Base-by-base conservation (phyloP, 64 coral and sea anemone species). In the Catalaphyllia jardinei region DNA sequence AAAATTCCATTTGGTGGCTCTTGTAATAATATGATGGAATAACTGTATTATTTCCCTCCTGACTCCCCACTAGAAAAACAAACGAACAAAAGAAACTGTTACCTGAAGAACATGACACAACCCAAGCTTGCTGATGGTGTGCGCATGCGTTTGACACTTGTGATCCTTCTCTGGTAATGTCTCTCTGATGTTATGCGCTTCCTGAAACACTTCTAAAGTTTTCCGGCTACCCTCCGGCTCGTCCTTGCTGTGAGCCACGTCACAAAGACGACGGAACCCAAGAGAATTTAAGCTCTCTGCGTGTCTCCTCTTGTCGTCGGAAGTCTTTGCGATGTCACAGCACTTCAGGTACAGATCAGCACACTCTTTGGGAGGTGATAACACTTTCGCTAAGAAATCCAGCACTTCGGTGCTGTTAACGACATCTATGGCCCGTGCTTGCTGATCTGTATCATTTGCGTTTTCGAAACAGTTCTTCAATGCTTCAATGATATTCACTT, bases 321-420 rank as follows among this genome's bases (percentile, higher is more conserved):
- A 82, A 0, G 29, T 18, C 30, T 33, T 35, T 19, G 79, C 79
- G 33, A 82, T 22, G 19, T 61, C 57, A 31, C 31, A 33, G 79
- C 79, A 82, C 30, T 20, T 63, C 60, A 39, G 16, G 31, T 82
- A 82, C 29, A 82, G 60, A 19, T 19, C 10, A 4, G 30, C 8
- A 63, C 79, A 82, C 59, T 63, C 29, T 19, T 14, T 9, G 27
- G 79, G 79, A 0, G 79, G 79, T 16, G 79, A 35, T 82, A 82
- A 19, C 39, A 82, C 79, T 82, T 65, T 82, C 10, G 79, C 52
- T 59, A 82, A 62, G 18, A 82, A 82, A 82, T 64, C 60, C 1
- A 82, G 27, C 8, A 82, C 79, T 59, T 64, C 60, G 9, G 59
- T 82, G 18, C 57, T 39, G 57, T 82, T 82, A 2, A 19, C 79